phyloP scores from a whole-genome alignment of 2,888 invertebrate genomes.

The Scaptomyza caliginosa region DNA sequence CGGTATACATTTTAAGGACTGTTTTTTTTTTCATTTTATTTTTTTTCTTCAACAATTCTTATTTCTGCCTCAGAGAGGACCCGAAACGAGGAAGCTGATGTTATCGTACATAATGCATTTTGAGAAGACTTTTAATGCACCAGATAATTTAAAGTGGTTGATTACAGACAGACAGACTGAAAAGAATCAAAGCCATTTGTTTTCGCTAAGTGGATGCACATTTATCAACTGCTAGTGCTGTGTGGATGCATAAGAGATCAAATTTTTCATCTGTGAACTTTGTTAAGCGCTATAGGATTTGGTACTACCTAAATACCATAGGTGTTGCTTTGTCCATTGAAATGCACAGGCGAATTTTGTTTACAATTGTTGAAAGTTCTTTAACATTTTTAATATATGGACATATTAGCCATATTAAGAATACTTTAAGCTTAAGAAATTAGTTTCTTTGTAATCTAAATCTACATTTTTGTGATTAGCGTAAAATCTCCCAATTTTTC shows the following conservation, averaged over 20 bases:
- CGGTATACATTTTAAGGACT: slow-evolving; percentile 5
- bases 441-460: too few species aligned
- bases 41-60: background rate
- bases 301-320: too few species aligned
- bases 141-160: background rate
- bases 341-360: too few species aligned
- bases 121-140: background rate
- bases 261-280: background rate
- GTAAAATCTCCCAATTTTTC: too few species aligned
- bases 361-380: too few species aligned
- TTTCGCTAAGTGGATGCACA: background rate
- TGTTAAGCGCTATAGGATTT: too few species aligned
- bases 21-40: background rate
- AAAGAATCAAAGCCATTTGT: background rate
- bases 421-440: too few species aligned
- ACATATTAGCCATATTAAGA: too few species aligned
- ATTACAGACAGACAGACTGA: background rate
- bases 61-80: background rate
- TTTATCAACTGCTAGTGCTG: background rate
- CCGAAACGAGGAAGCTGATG: background rate
- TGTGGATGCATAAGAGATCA: background rate
- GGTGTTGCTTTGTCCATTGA: too few species aligned
- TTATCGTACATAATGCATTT: background rate
- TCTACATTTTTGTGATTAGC: too few species aligned
- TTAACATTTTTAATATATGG: too few species aligned